Conservation (phyloP, 1,140 invertebrate species). For the Oncopodura yosiiana region DNA sequence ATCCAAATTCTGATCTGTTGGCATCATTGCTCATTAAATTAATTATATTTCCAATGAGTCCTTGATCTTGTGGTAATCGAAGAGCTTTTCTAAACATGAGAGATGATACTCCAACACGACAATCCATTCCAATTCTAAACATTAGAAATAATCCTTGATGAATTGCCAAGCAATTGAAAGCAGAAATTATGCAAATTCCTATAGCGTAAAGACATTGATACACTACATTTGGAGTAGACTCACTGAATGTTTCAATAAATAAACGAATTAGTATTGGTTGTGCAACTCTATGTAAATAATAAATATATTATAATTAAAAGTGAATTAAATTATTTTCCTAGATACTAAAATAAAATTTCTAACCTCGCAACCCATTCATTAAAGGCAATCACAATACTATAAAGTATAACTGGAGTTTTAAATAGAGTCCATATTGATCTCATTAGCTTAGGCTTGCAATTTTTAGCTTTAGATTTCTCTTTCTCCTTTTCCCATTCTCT, state of each 20-base stretch:
- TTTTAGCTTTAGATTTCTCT: not conserved
- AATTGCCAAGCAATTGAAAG: conserved; percentile 47
- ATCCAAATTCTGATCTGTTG: conserved; percentile 44
- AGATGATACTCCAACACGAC: not conserved
- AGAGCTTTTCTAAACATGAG: conserved; percentile 9
- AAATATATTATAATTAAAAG: not conserved
- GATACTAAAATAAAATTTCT: too few species aligned
- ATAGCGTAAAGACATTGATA: conserved; percentile 43
- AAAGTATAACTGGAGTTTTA: too few species aligned
- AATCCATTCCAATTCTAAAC: not conserved
- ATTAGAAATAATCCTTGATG: conserved; percentile 39
- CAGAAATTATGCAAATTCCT: conserved; percentile 43
- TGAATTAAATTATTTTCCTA: conserved; percentile 4
- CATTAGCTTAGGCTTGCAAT: too few species aligned
- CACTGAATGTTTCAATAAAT: conserved; percentile 33
- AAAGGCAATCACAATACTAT: too few species aligned
- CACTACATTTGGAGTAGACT: conserved; percentile 43
- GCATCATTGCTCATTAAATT: conserved; percentile 43
- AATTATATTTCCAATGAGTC: too few species aligned
- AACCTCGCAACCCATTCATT: too few species aligned
- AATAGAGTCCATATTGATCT: too few species aligned
- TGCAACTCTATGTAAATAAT: conserved; percentile 13
- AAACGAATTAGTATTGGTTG: conserved; percentile 4
- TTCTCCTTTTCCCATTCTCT: not conserved
- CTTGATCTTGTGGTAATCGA: too few species aligned